Conservation (phyloP, 2,113 vertebrate genomes). For the Pseudonaja textilis region DNA sequence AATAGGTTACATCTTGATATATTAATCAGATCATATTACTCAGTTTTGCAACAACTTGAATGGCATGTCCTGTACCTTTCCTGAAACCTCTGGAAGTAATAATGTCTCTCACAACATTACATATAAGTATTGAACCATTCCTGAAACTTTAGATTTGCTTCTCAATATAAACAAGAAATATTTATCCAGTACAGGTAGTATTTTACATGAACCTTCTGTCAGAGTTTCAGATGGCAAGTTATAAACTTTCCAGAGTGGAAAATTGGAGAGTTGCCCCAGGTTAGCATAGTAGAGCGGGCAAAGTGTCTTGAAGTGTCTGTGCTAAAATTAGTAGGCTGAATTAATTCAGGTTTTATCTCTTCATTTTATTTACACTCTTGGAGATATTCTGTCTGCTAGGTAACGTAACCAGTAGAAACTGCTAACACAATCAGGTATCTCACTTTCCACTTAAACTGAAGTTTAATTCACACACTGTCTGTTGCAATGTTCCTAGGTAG, state of each 20-base stretch:
- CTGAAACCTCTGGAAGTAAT: neutral
- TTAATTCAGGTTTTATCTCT: neutral
- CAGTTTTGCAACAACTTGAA: rapidly evolving
- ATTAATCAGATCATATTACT: rapidly evolving
- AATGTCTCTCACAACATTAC: neutral
- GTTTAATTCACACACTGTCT: neutral
- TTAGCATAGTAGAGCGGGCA: neutral
- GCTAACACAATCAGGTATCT: neutral
- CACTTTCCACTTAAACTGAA: neutral
- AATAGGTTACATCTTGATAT: rapidly evolving
- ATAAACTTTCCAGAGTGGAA: slow-evolving; percentile 6
- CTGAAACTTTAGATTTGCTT: neutral
- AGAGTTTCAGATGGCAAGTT: neutral
- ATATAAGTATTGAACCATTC: rapidly evolving
- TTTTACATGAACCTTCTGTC: slow-evolving; percentile 1
- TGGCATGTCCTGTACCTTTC: neutral
- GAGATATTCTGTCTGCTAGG: neutral
- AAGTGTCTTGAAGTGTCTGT: neutral
- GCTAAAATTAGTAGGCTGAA: neutral
- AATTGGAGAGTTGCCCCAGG: neutral
- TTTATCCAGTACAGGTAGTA: neutral
- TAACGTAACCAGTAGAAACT: neutral
- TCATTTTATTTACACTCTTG: neutral
- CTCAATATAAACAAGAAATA: neutral
- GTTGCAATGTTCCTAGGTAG: neutral